A percentile compares a stretch with the other conserved stretches of the same genome.
Evolutionary conservation across 2,113 vertebrate species (phyloP).

Genomic region (Glareola pratincola): DNA sequence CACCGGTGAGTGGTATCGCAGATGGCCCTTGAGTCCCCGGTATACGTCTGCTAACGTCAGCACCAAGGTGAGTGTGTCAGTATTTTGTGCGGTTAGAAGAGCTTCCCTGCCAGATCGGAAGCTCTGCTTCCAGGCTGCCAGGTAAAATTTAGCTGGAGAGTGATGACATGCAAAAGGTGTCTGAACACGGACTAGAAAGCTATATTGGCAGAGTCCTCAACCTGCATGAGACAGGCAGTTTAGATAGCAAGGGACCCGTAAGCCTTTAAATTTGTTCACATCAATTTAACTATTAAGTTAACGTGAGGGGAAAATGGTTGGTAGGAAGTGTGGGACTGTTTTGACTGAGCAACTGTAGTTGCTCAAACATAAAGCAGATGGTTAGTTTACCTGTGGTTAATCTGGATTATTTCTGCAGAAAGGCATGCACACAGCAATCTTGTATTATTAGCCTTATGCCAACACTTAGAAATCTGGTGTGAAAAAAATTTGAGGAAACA

Average conservation of each 20-base stretch:
- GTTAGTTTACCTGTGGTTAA: background rate
- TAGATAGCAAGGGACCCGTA: background rate
- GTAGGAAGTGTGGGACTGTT: background rate
- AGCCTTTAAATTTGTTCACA: background rate
- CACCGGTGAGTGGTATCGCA: fast-evolving
- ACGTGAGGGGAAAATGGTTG: background rate
- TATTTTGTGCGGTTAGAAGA: background rate
- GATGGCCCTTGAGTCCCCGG: fast-evolving
- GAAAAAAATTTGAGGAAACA: background rate
- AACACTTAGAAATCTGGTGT: background rate
- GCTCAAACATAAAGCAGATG: background rate
- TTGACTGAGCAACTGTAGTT: background rate
- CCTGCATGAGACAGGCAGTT: background rate
- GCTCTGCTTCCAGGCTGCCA: background rate
- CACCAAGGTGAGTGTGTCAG: background rate
- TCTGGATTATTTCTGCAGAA: background rate
- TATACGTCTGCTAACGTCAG: background rate
- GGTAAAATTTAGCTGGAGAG: background rate
- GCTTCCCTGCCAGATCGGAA: background rate
- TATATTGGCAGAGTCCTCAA: background rate
- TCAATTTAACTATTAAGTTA: background rate
- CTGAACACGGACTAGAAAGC: background rate
- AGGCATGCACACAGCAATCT: background rate
- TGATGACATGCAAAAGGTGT: background rate
- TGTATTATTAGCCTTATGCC: background rate